Percentiles rank a stretch among this genome's conserved stretches.
phyloP scores from a whole-genome alignment of 2,113 vertebrate genomes.

The Dipodomys spectabilis region DNA sequence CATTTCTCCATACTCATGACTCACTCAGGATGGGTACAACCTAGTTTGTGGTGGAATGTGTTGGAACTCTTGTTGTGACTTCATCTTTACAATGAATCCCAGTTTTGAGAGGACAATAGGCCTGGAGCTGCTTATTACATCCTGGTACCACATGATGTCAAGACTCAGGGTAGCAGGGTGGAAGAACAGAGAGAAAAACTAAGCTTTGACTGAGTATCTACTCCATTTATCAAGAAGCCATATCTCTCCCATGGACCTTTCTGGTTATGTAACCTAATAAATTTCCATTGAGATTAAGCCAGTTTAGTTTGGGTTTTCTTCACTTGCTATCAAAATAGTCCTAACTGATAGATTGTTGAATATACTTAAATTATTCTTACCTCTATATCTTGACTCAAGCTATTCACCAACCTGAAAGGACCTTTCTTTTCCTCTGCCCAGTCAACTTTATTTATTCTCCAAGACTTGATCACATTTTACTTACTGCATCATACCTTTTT shows the following conservation, averaged over 20 bases:
- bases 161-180: neutral
- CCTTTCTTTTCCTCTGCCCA: neutral
- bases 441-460: neutral
- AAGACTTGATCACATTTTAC: neutral
- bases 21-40: neutral
- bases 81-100: neutral
- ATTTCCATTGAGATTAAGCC: neutral
- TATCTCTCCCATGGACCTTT: neutral
- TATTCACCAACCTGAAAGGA: neutral
- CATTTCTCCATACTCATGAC: rapidly evolving
- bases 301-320: neutral
- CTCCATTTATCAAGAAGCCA: neutral
- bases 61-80: neutral
- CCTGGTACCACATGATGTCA: neutral
- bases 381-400: neutral
- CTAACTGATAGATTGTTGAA: neutral
- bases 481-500: neutral
- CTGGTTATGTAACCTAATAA: neutral
- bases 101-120: neutral
- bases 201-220: neutral
- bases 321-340: neutral
- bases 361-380: neutral
- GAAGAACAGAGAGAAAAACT: neutral
- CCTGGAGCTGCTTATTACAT: neutral
- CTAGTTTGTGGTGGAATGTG: neutral